Conservation (phyloP, 2,888 invertebrate species). For the Drosophila ustulata region DNA sequence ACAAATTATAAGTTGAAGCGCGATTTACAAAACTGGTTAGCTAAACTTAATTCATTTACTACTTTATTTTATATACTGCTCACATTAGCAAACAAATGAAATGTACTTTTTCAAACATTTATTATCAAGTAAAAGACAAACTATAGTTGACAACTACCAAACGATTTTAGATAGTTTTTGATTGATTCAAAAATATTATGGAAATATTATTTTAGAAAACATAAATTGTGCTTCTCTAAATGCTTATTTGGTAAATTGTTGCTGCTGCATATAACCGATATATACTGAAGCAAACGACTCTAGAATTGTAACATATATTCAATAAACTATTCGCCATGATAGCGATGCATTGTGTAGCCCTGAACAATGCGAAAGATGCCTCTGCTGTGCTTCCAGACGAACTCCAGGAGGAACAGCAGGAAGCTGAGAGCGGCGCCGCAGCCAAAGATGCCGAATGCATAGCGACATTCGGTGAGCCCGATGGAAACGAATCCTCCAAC, state of each 20-base stretch:
- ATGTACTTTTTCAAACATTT: no score
- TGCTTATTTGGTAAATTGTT: not conserved
- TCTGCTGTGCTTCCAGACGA: conserved; percentile 43
- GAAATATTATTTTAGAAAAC: not conserved
- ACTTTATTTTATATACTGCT: no score
- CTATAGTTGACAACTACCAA: no score
- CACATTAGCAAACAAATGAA: no score
- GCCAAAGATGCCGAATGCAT: conserved; percentile 85
- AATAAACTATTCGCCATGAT: conserved; percentile 31
- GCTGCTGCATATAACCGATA: not conserved
- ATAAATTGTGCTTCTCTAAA: not conserved
- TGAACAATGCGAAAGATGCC: conserved; percentile 31
- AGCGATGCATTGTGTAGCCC: conserved; percentile 4
- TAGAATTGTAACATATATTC: not conserved
- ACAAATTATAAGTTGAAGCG: no score
- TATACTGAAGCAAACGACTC: not conserved
- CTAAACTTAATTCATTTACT: no score
- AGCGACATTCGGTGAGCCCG: conserved; percentile 86
- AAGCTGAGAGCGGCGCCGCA: conserved; percentile 74
- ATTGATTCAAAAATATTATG: not conserved
- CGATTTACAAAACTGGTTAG: no score
- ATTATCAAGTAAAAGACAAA: not conserved
- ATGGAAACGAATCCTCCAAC: conserved; percentile 86
- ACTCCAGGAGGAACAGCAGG: conserved; percentile 69
- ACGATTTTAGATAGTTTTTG: not conserved